A percentile compares a stretch with the other conserved stretches of the same genome.
These are phyloP conservation scores for Drosophila helvetica DNA, from an alignment of 2,888 invertebrate genomes.

Conservation along the genomic window DNA sequence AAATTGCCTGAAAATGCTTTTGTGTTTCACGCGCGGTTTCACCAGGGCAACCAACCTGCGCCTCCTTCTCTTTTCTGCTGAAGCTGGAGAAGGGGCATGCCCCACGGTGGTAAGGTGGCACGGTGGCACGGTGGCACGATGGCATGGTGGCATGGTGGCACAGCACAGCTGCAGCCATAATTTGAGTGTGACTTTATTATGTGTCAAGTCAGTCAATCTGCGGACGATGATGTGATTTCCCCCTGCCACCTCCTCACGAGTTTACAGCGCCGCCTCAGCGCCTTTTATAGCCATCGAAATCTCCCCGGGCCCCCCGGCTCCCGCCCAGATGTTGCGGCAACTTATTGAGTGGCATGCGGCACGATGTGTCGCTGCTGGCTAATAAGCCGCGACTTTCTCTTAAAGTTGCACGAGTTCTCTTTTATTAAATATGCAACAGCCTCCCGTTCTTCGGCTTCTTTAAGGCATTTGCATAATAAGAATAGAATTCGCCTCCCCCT, in stretches of 20 bases:
- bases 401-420: conserved; percentile 30
- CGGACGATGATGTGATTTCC: conserved; percentile 57
- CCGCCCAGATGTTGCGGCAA: conserved; percentile 47
- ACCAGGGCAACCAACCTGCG: conserved; percentile 58
- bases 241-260: conserved; percentile 16
- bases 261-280: conserved; percentile 27
- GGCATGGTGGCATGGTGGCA: neutral
- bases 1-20: conserved; percentile 76
- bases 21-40: conserved; percentile 75
- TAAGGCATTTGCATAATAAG: conserved; percentile 69
- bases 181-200: conserved; percentile 77
- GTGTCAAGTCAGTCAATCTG: conserved; percentile 79
- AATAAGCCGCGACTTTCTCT: conserved; percentile 33
- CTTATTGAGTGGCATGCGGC: conserved; percentile 74
- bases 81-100: conserved; percentile 2
- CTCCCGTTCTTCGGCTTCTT: conserved; percentile 30
- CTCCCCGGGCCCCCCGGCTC: conserved; percentile 3
- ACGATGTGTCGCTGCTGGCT: conserved; percentile 61
- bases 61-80: conserved; percentile 3
- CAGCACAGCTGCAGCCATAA: conserved; percentile 67
- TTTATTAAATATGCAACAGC: conserved; percentile 62
- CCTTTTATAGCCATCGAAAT: conserved; percentile 22
- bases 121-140: no score
- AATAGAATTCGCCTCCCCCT: conserved; percentile 36
- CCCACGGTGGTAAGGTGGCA: neutral